phyloP scores from a whole-genome alignment of 2,797 vertebrate species.

The Typhlichthys subterraneus region DNA sequence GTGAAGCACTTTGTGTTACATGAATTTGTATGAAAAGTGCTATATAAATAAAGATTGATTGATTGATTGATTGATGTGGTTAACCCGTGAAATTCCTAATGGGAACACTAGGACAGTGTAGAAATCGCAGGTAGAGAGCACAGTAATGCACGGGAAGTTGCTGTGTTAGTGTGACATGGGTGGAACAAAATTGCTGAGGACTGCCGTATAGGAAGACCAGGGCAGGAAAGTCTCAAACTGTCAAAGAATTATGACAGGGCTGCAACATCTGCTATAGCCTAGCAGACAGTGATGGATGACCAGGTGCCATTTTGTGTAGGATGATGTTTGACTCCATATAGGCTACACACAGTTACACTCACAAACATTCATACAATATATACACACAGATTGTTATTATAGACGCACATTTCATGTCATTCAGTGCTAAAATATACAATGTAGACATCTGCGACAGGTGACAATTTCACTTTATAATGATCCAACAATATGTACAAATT shows the following conservation, averaged over 20 bases:
- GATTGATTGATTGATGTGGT: no score
- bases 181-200: conserved; percentile 24
- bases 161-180: conserved; percentile 39
- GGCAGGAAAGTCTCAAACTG: conserved; percentile 70
- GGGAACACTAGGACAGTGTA: no score
- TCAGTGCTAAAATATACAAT: conserved; percentile 49
- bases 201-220: conserved; percentile 63
- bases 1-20: no score
- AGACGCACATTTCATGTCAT: conserved; percentile 1
- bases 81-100: no score
- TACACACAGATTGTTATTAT: conserved; percentile 9
- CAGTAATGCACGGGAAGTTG: conserved; percentile 39
- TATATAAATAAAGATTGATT: no score
- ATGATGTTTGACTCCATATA: conserved; percentile 8
- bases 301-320: conserved; percentile 67
- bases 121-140: no score
- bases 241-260: conserved; percentile 78
- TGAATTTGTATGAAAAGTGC: no score
- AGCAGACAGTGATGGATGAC: conserved; percentile 78
- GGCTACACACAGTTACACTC: conserved; percentile 22
- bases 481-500: conserved; percentile 28
- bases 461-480: conserved; percentile 39
- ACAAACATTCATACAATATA: conserved; percentile 18
- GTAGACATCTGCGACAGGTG: conserved; percentile 45
- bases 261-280: conserved; percentile 76